phyloP scores from a whole-genome alignment of 2,888 invertebrate genomes.

The Macaria liturata region DNA sequence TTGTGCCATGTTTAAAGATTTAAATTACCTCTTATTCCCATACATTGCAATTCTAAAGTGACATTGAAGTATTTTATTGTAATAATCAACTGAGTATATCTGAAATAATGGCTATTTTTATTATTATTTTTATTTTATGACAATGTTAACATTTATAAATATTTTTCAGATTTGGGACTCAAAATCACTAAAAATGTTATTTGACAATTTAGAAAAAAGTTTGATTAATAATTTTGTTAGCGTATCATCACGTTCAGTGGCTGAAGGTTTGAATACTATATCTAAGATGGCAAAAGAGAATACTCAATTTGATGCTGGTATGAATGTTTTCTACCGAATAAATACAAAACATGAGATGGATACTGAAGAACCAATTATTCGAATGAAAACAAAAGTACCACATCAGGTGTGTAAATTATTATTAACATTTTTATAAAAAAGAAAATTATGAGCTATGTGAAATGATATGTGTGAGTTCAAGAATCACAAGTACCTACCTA shows the following conservation, averaged over 20 bases:
- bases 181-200: slow-evolving; percentile 4
- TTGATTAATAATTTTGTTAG: slow-evolving; percentile 20
- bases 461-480: no score
- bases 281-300: background rate
- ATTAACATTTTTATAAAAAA: no score
- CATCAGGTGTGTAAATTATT: no score
- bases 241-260: slow-evolving; percentile 7
- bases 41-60: no score
- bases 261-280: background rate
- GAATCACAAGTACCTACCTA: no score
- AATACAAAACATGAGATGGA: slow-evolving; percentile 20
- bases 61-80: no score
- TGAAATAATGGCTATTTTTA: no score
- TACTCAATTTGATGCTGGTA: slow-evolving; percentile 10
- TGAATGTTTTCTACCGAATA: slow-evolving; percentile 16
- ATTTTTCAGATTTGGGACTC: slow-evolving; percentile 6
- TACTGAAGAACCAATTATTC: slow-evolving; percentile 22
- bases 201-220: slow-evolving; percentile 19
- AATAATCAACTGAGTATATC: no score
- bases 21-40: no score
- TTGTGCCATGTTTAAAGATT: no score
- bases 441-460: no score
- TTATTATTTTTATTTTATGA: background rate
- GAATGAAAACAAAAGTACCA: slow-evolving; percentile 17
- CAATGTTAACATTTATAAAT: no score